These are phyloP conservation scores for Stomatorhinus walkeri DNA, from an alignment of 2,797 vertebrate genomes.

Conservation along the genomic window DNA sequence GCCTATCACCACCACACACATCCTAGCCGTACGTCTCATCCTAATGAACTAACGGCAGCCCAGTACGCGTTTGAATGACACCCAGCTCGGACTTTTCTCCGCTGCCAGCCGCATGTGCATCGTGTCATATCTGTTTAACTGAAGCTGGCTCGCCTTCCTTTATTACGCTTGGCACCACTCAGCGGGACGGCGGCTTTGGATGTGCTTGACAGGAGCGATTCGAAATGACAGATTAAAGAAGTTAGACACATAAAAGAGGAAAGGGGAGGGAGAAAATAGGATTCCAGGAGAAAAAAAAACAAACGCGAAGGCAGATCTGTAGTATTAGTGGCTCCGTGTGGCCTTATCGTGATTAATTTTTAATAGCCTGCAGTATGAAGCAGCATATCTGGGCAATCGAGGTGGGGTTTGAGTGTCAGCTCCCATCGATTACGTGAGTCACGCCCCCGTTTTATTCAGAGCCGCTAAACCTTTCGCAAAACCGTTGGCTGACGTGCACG, in stretches of 20 bases:
- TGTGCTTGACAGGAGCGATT: not conserved
- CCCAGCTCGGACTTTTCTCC: not conserved
- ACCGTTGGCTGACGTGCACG: not conserved
- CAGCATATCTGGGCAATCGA: not conserved
- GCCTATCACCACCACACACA: not conserved
- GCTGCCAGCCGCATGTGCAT: not conserved
- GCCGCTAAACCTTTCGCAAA: not conserved
- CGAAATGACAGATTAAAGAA: constrained; percentile 2
- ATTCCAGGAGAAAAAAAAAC: not conserved
- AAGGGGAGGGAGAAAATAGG: not conserved
- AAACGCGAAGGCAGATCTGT: not conserved
- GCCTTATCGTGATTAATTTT: not conserved
- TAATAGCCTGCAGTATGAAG: not conserved
- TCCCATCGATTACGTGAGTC: not conserved
- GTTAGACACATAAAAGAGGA: not conserved
- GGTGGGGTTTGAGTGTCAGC: not conserved
- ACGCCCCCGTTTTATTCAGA: not conserved
- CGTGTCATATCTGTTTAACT: not conserved
- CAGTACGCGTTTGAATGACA: not conserved
- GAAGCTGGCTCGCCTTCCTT: not conserved
- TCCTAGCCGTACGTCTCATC: not conserved
- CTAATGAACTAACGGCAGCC: not conserved
- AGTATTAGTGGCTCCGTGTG: not conserved
- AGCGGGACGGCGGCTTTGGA: not conserved
- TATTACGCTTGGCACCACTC: not conserved